Conservation (phyloP, 2,113 vertebrate species). For the Leucopsar rothschildi region DNA sequence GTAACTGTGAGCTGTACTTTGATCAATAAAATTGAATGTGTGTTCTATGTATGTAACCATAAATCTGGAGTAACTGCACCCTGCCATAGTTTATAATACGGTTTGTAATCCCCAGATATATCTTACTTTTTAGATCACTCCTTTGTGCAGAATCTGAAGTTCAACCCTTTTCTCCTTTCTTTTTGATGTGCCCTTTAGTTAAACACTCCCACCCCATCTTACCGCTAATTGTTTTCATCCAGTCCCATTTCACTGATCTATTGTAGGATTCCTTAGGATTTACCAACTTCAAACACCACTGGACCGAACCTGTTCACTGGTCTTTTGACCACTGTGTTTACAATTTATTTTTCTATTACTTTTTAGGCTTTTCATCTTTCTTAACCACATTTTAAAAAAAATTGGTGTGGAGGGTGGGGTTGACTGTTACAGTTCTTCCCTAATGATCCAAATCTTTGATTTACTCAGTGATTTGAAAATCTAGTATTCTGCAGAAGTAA, state of each 20-base stretch:
- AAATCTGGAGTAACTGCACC: not conserved
- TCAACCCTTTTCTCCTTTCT: not conserved
- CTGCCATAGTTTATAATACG: not conserved
- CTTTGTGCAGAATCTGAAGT: not conserved
- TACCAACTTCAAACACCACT: not conserved
- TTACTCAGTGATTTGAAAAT: not conserved
- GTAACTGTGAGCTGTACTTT: not conserved
- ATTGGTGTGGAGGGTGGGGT: rapidly evolving
- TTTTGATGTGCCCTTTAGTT: not conserved
- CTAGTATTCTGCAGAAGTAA: not conserved
- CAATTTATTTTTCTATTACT: not conserved
- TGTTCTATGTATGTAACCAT: not conserved
- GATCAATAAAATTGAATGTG: conserved; percentile 8
- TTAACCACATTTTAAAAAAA: not conserved
- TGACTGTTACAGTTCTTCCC: not conserved
- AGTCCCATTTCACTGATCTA: not conserved
- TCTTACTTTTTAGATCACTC: not conserved
- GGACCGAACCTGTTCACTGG: not conserved
- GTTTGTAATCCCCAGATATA: not conserved
- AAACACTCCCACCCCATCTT: not conserved
- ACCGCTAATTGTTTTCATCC: not conserved
- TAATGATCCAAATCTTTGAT: not conserved
- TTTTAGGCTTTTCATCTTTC: not conserved
- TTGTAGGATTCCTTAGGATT: not conserved
- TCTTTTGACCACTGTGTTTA: not conserved